Conservation (phyloP, 1,140 invertebrate species). For the Centruroides sculpturatus region DNA sequence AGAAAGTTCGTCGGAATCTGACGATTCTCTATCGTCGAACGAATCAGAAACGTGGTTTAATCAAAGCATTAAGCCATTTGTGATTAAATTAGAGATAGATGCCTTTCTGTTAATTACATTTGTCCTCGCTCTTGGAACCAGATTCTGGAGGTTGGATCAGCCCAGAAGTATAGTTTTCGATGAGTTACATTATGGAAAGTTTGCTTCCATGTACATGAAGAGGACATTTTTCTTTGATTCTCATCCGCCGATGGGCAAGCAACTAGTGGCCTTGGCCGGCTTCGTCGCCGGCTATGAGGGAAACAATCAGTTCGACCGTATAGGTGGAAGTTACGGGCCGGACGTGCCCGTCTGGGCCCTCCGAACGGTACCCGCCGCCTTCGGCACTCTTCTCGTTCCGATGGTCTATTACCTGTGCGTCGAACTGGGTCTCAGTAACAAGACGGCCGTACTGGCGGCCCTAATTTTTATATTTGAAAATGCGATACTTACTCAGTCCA, state of each 20-base stretch:
- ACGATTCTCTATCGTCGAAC: no score
- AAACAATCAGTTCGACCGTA: slow-evolving; percentile 38
- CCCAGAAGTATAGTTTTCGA: slow-evolving; percentile 90
- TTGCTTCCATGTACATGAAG: slow-evolving; percentile 78
- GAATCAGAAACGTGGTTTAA: no score
- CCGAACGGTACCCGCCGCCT: slow-evolving; percentile 69
- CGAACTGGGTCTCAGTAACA: slow-evolving; percentile 60
- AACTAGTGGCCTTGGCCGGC: slow-evolving; percentile 57
- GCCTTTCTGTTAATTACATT: slow-evolving; percentile 55
- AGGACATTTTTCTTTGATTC: slow-evolving; percentile 90
- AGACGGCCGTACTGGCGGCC: slow-evolving; percentile 64
- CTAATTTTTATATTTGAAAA: slow-evolving; percentile 77
- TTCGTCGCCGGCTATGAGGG: slow-evolving; percentile 61
- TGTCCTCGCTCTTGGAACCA: slow-evolving; percentile 48
- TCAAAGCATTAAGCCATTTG: no score
- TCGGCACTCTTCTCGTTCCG: slow-evolving; percentile 72
- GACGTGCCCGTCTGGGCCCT: slow-evolving; percentile 70
- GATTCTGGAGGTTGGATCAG: slow-evolving; percentile 67
- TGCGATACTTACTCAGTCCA: slow-evolving; percentile 77
- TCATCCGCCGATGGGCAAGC: slow-evolving; percentile 88
- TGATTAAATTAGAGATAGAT: slow-evolving; percentile 41
- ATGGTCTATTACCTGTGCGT: slow-evolving; percentile 68
- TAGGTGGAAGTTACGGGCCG: slow-evolving; percentile 32
- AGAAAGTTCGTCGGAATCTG: no score
- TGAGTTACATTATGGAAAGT: slow-evolving; percentile 90